Base-by-base conservation (phyloP, 2,797 vertebrate species). In the Xiphophorus birchmanni region DNA sequence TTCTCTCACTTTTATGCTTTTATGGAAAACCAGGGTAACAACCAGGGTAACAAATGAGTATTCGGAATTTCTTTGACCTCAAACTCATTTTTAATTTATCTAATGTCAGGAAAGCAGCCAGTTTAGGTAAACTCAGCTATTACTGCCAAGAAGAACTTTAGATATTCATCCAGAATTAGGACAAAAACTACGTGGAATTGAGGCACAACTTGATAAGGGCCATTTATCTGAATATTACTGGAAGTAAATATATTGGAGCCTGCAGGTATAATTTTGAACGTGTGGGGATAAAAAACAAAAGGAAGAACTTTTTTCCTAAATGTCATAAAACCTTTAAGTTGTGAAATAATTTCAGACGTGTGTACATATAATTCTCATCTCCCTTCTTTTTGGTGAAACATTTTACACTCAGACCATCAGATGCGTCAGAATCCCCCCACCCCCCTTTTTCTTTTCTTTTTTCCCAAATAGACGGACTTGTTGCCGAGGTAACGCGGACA, bases 401-500 rank as follows among this genome's bases (percentile, higher is more conserved):
- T 88, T 83, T 84, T 42, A 21, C 73, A 35, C 80, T 79, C 80
- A 65, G 77, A 82, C 81, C 78, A 4, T 5, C 45, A 63, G 87
- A 80, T 75, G 73, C 81, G 85, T 90, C 76, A 73, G 79, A 85
- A 79, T 0, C 13, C 7, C 50, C 18, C 18, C 2, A 2, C 12
- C 6, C 6, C 21, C 3, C 50, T 18, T 2, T 5, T 17, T 50
- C 5, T 8, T 21, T 21, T 50, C 0, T 23, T 48, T 52, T 23
- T 9, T 52, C 0, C 23, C 50, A 54, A 54, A 9, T 15, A 81
- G 87, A 82, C 84, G 79, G 80, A 93, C 92, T 87, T 91, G 93
- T 94, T 95, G 92, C 92, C 87, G 84, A 90, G 92, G 82, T 42
- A 86, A 93, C 80, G 2, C 35, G 0, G 79, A 63, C 69, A 91